These are phyloP conservation scores for Orthosia gracilis DNA, from an alignment of 2,888 invertebrate genomes.

Conservation along the genomic window DNA sequence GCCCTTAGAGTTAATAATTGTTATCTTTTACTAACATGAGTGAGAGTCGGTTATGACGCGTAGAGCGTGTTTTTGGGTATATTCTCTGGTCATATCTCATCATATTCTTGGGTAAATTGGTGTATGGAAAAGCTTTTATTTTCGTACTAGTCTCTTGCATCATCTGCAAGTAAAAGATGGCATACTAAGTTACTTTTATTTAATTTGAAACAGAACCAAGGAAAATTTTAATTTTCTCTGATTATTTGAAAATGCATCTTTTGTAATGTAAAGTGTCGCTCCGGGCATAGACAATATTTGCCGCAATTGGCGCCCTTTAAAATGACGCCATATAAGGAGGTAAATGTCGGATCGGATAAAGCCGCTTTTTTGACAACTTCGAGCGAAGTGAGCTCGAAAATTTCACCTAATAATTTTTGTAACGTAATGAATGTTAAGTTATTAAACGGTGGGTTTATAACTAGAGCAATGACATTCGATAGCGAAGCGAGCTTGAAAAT, in stretches of 20 bases:
- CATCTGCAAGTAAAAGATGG: constrained; percentile 44
- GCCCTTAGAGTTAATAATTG: not conserved
- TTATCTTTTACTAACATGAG: constrained; percentile 35
- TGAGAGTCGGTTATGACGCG: not conserved
- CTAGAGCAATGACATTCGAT: no score
- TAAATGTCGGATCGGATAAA: no score
- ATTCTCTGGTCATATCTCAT: constrained; percentile 15
- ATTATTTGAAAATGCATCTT: not conserved
- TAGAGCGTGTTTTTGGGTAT: not conserved
- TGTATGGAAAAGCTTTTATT: constrained; percentile 16
- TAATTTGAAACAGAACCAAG: not conserved
- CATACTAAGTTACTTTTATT: constrained; percentile 1
- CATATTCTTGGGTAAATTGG: constrained; percentile 14
- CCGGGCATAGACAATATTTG: no score
- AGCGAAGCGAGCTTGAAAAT: no score
- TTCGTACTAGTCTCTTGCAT: constrained; percentile 16
- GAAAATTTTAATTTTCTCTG: not conserved
- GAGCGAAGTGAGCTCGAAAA: no score
- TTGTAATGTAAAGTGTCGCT: no score
- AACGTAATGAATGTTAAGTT: no score
- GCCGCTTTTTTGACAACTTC: no score
- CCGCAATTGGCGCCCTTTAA: no score
- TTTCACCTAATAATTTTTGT: no score
- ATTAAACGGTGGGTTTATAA: no score
- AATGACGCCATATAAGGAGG: no score